Evolutionary conservation across 2,888 invertebrate species (phyloP).

Genomic region (Lobophora halterata): DNA sequence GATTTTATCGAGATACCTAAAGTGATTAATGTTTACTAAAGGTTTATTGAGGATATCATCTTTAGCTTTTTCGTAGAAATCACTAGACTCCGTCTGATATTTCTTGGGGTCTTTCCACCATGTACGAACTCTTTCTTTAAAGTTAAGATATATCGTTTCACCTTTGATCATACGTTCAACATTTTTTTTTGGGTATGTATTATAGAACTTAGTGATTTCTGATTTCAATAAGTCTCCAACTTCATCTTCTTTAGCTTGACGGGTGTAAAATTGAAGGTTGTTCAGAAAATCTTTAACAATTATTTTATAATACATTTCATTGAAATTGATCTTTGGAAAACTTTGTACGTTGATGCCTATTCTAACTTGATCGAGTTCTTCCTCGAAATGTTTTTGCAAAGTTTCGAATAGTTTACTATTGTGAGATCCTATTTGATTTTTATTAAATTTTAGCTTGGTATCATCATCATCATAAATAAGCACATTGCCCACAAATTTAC

Average conservation of each 20-base stretch:
- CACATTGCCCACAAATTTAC: no score
- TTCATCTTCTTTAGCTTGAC: conserved; percentile 33
- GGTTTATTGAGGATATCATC: conserved; percentile 18
- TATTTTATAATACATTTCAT: neutral
- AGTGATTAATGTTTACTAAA: conserved; percentile 3
- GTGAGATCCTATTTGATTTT: no score
- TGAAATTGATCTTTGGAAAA: conserved; percentile 14
- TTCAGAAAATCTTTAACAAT: conserved; percentile 10
- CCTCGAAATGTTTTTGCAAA: neutral
- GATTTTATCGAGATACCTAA: conserved; percentile 2
- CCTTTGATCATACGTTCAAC: conserved; percentile 16
- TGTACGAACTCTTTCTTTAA: conserved; percentile 32
- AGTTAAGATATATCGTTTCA: conserved; percentile 29
- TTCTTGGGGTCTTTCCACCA: conserved; percentile 30
- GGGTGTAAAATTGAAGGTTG: conserved; percentile 29
- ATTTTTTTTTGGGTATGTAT: conserved; percentile 1
- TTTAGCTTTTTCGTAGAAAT: conserved; percentile 17
- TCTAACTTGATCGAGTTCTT: neutral
- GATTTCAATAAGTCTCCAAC: conserved; percentile 30
- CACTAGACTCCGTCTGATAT: conserved; percentile 26
- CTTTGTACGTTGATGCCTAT: conserved; percentile 3
- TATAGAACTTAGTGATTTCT: conserved; percentile 21
- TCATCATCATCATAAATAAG: no score
- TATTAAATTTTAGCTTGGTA: no score
- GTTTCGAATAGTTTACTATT: neutral